Conservation (phyloP, 2,113 vertebrate species). For the Fregata magnificens region DNA sequence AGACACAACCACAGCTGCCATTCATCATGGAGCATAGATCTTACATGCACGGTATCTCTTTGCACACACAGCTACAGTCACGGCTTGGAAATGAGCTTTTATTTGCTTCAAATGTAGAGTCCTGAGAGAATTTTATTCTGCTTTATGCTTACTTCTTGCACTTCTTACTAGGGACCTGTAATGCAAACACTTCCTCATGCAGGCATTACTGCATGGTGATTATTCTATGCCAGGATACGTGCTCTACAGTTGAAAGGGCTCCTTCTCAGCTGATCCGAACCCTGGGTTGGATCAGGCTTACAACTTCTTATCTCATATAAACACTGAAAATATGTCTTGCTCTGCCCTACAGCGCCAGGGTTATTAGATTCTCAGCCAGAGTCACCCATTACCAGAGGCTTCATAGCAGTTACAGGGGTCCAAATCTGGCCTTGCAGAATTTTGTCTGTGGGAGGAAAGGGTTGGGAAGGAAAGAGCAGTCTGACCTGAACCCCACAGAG, state of each 20-base stretch:
- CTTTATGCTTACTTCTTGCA: background rate
- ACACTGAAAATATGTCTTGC: background rate
- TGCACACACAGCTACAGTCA: background rate
- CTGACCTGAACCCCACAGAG: background rate
- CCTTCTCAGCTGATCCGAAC: background rate
- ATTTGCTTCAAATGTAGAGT: background rate
- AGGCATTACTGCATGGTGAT: background rate
- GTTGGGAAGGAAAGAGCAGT: background rate
- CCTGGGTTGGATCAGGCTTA: background rate
- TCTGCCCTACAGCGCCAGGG: background rate
- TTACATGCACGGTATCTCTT: background rate
- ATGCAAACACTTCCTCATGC: background rate
- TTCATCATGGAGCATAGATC: background rate
- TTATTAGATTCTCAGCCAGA: background rate
- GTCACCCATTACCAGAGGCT: background rate
- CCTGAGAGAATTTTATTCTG: background rate
- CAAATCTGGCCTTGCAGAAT: background rate
- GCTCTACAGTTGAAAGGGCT: background rate
- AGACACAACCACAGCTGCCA: background rate
- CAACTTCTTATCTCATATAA: background rate
- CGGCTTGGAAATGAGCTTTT: background rate
- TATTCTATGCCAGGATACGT: background rate
- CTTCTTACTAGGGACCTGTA: background rate
- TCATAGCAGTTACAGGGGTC: background rate
- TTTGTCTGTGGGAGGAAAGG: background rate